A percentile compares a stretch with the other conserved stretches of the same genome.
Evolutionary conservation across 2,797 vertebrate genomes (phyloP).

Genomic region (Saxicola maurus): DNA sequence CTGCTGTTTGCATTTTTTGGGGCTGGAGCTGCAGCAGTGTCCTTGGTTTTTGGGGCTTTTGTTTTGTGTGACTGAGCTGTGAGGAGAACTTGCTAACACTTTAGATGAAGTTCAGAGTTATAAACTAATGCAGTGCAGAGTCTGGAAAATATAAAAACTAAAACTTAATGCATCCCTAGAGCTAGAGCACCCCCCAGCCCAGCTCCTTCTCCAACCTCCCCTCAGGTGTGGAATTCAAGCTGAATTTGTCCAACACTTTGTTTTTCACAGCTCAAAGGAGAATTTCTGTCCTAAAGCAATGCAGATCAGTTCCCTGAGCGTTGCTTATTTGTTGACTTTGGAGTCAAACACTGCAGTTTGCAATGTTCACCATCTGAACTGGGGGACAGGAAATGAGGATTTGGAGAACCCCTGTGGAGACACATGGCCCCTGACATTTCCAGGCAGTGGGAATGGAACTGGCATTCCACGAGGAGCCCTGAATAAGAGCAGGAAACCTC

Average conservation of each 20-base stretch:
- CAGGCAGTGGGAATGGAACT: neutral
- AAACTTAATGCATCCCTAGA: neutral
- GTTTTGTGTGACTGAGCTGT: neutral
- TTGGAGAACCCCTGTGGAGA: neutral
- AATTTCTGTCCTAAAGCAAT: neutral
- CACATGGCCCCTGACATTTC: neutral
- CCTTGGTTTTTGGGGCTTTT: neutral
- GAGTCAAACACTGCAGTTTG: neutral
- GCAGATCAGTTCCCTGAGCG: neutral
- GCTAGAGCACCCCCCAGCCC: neutral
- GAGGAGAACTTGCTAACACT: neutral
- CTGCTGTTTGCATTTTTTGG: too few relatives aligned
- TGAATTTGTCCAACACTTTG: neutral
- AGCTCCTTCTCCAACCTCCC: neutral
- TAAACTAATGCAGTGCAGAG: neutral
- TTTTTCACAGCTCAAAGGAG: neutral
- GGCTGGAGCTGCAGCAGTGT: too few relatives aligned
- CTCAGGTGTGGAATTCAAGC: neutral
- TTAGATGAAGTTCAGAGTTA: neutral
- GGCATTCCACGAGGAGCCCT: neutral
- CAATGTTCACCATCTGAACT: neutral
- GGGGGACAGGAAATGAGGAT: neutral
- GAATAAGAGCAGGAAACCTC: neutral
- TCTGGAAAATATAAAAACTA: neutral
- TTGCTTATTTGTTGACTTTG: neutral